Percentiles rank a stretch among this genome's conserved stretches.
Evolutionary conservation across 2,113 vertebrate species (phyloP).

Genomic region (Campylorhamphus procurvoides): DNA sequence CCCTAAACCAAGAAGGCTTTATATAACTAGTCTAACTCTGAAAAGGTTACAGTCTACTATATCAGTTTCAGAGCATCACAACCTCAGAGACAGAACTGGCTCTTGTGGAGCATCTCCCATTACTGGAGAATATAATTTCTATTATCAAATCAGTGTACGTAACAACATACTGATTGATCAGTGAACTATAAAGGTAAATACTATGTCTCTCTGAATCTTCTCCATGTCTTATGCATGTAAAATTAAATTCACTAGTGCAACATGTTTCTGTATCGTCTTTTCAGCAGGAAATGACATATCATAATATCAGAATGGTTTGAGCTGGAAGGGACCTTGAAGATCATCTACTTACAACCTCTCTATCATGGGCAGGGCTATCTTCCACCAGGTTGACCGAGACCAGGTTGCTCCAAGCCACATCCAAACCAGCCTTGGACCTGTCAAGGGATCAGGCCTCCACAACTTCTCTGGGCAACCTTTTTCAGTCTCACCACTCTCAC

Average conservation of each 20-base stretch:
- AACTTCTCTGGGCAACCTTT: neutral
- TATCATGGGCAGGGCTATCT: neutral
- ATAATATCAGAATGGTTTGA: neutral
- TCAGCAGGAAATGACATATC: neutral
- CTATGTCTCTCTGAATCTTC: neutral
- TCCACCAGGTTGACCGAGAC: too few relatives aligned
- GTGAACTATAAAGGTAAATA: conserved; percentile 39
- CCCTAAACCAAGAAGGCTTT: conserved; percentile 30
- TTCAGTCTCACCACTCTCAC: neutral
- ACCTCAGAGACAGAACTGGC: neutral
- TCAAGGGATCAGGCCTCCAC: neutral
- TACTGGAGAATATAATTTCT: conserved; percentile 16
- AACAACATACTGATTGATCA: conserved; percentile 27
- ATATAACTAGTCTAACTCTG: conserved; percentile 5
- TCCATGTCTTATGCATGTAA: neutral
- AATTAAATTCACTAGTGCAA: neutral
- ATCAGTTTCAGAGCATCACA: neutral
- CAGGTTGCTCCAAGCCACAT: neutral
- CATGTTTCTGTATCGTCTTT: neutral
- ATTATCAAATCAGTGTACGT: conserved; percentile 16
- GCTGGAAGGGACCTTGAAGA: neutral
- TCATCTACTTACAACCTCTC: neutral
- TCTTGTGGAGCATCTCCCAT: neutral
- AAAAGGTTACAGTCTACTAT: conserved; percentile 5
- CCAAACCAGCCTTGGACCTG: neutral